Conservation (phyloP, 2,113 vertebrate genomes). For the Chinchilla lanigera region DNA sequence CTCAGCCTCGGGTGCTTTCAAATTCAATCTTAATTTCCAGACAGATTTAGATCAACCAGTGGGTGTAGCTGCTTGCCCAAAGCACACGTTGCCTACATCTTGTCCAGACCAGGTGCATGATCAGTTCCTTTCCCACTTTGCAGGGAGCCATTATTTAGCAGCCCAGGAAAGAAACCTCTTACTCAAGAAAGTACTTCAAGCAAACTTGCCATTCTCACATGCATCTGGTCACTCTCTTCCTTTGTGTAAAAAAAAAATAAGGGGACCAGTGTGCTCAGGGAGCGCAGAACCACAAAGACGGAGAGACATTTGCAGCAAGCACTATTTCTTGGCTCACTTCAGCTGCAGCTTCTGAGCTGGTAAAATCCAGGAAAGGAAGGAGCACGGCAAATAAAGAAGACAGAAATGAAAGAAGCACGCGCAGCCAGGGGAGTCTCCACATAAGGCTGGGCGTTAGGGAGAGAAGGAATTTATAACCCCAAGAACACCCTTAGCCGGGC, state of each 20-base stretch:
- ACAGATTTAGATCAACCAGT: background rate
- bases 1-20: background rate
- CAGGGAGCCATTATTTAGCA: background rate
- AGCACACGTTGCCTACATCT: fast-evolving
- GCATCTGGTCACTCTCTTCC: background rate
- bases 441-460: slow-evolving; percentile 53
- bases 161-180: background rate
- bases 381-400: slow-evolving; percentile 66
- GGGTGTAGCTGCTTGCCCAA: background rate
- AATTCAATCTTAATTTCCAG: background rate
- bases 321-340: slow-evolving; percentile 19
- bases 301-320: background rate
- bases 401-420: slow-evolving; percentile 61
- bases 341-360: slow-evolving; percentile 78
- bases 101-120: background rate
- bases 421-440: slow-evolving; percentile 57
- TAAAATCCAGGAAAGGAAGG: slow-evolving; percentile 62
- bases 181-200: background rate
- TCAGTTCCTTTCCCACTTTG: background rate
- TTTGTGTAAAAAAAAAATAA: slow-evolving; percentile 30
- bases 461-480: slow-evolving; percentile 71
- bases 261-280: background rate
- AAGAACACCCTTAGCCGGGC: slow-evolving; percentile 56
- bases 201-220: background rate
- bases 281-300: background rate